phyloP scores from a whole-genome alignment of 2,888 invertebrate genomes.

The Trachelus troglodyta region DNA sequence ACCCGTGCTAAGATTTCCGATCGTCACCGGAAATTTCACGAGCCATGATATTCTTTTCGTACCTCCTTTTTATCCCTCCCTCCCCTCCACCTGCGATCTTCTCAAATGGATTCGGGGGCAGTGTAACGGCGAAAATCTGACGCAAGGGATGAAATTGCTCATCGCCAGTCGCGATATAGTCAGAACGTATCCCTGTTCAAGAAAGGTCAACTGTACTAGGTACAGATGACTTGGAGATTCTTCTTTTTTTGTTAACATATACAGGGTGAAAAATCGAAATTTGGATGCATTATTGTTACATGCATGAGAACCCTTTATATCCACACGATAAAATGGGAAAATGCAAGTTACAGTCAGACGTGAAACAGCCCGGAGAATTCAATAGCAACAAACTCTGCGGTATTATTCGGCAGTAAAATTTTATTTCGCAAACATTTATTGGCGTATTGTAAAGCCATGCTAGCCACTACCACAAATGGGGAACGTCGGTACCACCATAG shows the following conservation, averaged over 20 bases:
- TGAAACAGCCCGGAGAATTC: constrained; percentile 55
- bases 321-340: constrained; percentile 34
- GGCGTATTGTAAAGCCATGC: constrained; percentile 40
- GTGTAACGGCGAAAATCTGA: too few relatives aligned
- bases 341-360: constrained; percentile 27
- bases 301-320: constrained; percentile 31
- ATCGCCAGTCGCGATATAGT: too few relatives aligned
- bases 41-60: background rate
- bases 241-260: too few relatives aligned
- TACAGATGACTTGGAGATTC: too few relatives aligned
- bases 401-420: constrained; percentile 65
- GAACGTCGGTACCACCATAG: too few relatives aligned
- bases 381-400: constrained; percentile 62
- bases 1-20: too few relatives aligned
- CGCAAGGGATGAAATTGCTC: too few relatives aligned
- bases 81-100: too few relatives aligned
- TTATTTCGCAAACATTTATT: constrained; percentile 64
- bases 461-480: background rate
- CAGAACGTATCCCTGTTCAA: too few relatives aligned
- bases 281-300: constrained; percentile 18
- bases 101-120: too few relatives aligned
- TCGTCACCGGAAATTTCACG: constrained; percentile 4
- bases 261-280: too few relatives aligned
- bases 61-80: background rate
- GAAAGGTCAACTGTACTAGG: too few relatives aligned